Evolutionary conservation across 2,888 invertebrate species (phyloP), one percentile per base, ranked within the genome.

Genomic region (Tetranychus truncatus): DNA sequence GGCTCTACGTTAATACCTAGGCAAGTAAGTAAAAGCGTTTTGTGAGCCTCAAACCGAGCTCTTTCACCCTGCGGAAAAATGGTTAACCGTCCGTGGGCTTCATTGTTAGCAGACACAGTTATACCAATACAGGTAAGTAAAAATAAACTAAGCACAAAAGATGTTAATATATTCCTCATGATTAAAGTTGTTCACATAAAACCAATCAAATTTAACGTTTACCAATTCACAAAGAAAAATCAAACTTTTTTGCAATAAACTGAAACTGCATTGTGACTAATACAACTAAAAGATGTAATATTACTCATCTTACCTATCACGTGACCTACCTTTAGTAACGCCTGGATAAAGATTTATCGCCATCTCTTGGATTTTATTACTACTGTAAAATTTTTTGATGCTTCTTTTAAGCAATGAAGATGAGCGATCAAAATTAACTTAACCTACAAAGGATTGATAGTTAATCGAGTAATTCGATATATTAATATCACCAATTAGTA

Each of bases 21-120:
- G 71, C 78, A 78, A 71, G 78, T 78, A 69, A 78, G 45, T 20
- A 77, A 77, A 74, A 77, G 77, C n/a, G 74, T 66, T 15, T 66
- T 73, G 20, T 34, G 8, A n/a, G 65, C 34, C 46, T 72, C 45
- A 46, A 45, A 24, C 15, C 46, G 15, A 44, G 20, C n/a, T 20
- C 18, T 72, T 45, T 46, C 65, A 15, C 65, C 73, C 8, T 73
- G 55, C 1, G 73, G 73, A 7, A 66, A 73, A 24, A 69, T 69
- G 34, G 21, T 20, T 69, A 69, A 69, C 20, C 21, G n/a, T 11
- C 69, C 69, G 21, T 24, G 69, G 55, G 15, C 15, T 15, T 55
- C 55, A 55, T 15, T 15, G 7, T 55, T 55, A 55, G 34, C 34
- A 34, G 34, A 34, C 34, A 34, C 34, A 34, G 15, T 55, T 55